Evolutionary conservation across 2,113 vertebrate genomes (phyloP).

Genomic region (Aegotheles bennettii): DNA sequence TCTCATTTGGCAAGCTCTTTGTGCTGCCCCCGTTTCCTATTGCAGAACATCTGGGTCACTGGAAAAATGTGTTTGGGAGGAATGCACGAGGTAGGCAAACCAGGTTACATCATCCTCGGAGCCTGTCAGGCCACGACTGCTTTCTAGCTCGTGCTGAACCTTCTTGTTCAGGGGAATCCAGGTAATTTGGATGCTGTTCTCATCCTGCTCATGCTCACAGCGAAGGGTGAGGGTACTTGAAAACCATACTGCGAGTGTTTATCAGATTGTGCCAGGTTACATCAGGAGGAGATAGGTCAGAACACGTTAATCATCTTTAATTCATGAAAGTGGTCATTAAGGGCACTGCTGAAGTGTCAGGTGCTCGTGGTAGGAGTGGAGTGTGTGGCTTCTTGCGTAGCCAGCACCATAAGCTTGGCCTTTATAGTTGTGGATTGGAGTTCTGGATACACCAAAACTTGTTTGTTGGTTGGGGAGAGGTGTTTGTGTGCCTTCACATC

Average conservation of each 20-base stretch:
- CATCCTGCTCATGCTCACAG: background rate
- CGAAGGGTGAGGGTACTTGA: background rate
- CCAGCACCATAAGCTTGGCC: background rate
- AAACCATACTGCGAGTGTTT: background rate
- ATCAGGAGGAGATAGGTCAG: background rate
- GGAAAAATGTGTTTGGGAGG: slow-evolving; percentile 42
- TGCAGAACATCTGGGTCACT: slow-evolving; percentile 35
- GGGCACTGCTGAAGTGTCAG: background rate
- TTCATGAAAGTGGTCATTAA: background rate
- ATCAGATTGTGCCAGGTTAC: background rate
- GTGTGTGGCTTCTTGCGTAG: background rate
- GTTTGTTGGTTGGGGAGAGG: background rate
- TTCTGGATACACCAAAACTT: background rate
- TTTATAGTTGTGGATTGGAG: background rate
- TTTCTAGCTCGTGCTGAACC: background rate
- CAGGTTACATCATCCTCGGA: slow-evolving; percentile 14
- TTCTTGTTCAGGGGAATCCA: background rate
- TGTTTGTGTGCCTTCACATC: background rate
- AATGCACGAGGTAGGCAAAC: background rate
- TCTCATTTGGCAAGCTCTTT: slow-evolving; percentile 28
- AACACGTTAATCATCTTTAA: background rate
- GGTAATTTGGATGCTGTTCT: background rate
- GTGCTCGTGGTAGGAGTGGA: background rate
- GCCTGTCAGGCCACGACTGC: background rate
- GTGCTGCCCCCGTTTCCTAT: background rate